Evolutionary conservation across 1,140 invertebrate genomes (phyloP).

Genomic region (Epicauta chinensis): DNA sequence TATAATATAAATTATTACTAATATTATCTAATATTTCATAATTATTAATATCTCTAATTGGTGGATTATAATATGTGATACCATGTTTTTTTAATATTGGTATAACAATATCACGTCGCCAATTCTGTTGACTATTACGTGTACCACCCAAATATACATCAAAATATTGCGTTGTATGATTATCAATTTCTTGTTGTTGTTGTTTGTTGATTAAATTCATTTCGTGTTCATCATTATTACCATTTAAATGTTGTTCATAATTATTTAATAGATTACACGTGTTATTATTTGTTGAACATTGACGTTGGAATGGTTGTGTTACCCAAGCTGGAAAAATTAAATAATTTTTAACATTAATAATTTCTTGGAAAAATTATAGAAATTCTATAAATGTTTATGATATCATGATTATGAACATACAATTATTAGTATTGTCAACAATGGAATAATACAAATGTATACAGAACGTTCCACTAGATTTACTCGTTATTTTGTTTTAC

Average conservation of each 20-base stretch:
- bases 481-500: too few species aligned
- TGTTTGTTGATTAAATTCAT: neutral
- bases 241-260: conserved; percentile 4
- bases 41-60: conserved; percentile 35
- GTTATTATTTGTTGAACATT: conserved; percentile 31
- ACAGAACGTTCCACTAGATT: too few species aligned
- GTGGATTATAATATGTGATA: conserved; percentile 49
- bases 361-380: too few species aligned
- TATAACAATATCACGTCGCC: conserved; percentile 38
- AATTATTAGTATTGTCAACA: too few species aligned
- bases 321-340: conserved; percentile 29
- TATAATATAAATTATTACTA: neutral
- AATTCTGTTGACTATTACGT: conserved; percentile 42
- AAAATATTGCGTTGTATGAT: conserved; percentile 5
- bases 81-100: conserved; percentile 43
- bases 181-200: conserved; percentile 12
- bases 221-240: conserved; percentile 1
- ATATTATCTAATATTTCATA: conserved; percentile 16
- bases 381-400: too few species aligned
- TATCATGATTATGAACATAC: too few species aligned
- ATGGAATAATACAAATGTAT: too few species aligned
- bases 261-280: conserved; percentile 15
- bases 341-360: neutral
- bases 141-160: conserved; percentile 52
- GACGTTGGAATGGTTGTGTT: conserved; percentile 32